Evolutionary conservation across 2,888 invertebrate genomes (phyloP), one percentile per base, ranked within the genome.

Genomic region (Mechanitis messenoides): DNA sequence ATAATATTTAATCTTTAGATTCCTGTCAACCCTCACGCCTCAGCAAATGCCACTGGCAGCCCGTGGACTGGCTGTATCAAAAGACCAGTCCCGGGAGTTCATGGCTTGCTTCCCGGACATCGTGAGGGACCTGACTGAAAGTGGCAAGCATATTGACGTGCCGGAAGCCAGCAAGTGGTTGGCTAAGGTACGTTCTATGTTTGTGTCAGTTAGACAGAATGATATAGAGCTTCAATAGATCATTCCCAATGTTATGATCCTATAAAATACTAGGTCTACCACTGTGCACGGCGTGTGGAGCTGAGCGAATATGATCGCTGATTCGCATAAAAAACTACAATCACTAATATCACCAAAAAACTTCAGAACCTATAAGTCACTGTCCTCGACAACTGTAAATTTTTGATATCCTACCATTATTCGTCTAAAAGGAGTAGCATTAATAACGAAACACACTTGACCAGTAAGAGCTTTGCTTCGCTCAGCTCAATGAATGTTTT

Each of bases 21-120:
- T 84, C 82, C 85, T 93, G 78, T 93, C 93, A 56, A 92, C 93
- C 70, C 87, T 93, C 78, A 92, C 92, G 74, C 90, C 92, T 67
- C 91, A 92, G 78, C 89, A 91, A 76, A 86, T 91, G 79, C 92
- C 92, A 68, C 82, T 91, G 80, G 92, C 92, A 65, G 91, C 93
- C 68, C 92, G 91, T 68, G 91, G 91, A 76, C 91, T 93, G 72
- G 92, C 93, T 56, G 91, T 93, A 57, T 93, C 93, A 65, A 95
- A 95, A 87, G 96, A 96, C 85, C 96, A 96, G 86, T 93, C 93
- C 80, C 91, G 95, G 74, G 95, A 96, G 81, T 95, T 97, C 87
- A 95, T 96, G 95, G 94, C 95, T 58, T 90, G 95, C 68, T 97
- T 96, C 91, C 96, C 96, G 75, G 96, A 96, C 84, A 90, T 97